Percentiles rank a stretch among this genome's conserved stretches.
phyloP scores from a whole-genome alignment of 2,113 vertebrate species.

The Hemiscyllium ocellatum region DNA sequence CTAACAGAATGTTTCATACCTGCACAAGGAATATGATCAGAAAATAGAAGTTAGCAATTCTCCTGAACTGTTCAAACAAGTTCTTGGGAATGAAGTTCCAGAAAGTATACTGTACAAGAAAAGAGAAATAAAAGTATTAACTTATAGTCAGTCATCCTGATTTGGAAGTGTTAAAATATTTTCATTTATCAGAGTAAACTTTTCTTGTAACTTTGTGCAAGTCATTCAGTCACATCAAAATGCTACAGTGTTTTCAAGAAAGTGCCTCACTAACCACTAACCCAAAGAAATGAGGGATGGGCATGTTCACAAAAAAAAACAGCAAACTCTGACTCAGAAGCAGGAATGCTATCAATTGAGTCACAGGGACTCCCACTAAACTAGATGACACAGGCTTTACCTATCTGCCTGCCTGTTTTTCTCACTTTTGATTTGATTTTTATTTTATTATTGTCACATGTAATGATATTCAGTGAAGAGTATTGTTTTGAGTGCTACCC shows the following conservation, averaged over 20 bases:
- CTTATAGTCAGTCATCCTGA: background rate
- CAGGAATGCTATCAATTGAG: too few species aligned
- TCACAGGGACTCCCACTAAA: too few species aligned
- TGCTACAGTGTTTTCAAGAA: background rate
- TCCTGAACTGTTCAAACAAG: slow-evolving; percentile 94
- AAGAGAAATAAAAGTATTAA: slow-evolving; percentile 36
- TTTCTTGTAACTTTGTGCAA: background rate
- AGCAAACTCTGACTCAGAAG: too few species aligned
- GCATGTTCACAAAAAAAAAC: too few species aligned
- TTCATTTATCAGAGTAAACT: background rate
- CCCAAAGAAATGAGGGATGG: background rate
- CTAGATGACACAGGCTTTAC: too few species aligned
- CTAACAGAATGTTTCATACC: slow-evolving; percentile 58
- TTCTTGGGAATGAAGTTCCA: slow-evolving; percentile 99
- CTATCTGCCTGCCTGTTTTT: too few species aligned
- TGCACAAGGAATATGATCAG: slow-evolving; percentile 98
- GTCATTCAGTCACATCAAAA: background rate
- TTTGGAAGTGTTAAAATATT: background rate
- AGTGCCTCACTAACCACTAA: background rate
- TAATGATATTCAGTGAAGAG: too few species aligned
- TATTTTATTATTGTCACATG: too few species aligned
- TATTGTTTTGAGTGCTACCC: too few species aligned
- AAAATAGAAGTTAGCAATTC: slow-evolving; percentile 98
- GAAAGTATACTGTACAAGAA: slow-evolving; percentile 77
- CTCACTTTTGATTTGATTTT: too few species aligned